Percentiles rank a stretch among this genome's conserved stretches.
Conservation (phyloP, 1,140 invertebrate genomes). For the Lysiphlebus fabarum region DNA sequence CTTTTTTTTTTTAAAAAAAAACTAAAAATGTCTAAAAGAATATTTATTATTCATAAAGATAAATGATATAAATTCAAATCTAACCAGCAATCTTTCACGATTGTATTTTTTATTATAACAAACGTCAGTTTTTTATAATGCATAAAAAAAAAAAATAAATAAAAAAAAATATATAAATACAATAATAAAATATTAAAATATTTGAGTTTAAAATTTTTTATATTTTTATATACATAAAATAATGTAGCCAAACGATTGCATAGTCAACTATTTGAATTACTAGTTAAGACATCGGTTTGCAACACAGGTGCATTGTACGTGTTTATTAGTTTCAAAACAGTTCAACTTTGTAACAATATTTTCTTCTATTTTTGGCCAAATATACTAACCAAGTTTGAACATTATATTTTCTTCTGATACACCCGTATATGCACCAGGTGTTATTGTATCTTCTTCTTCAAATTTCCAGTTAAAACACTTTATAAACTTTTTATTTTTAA, state of each 20-base stretch:
- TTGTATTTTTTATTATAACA: too few species aligned
- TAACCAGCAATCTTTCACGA: too few species aligned
- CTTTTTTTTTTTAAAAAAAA: too few species aligned
- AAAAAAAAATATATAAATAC: too few species aligned
- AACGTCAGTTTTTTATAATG: too few species aligned
- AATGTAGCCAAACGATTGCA: too few species aligned
- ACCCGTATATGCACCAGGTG: constrained; percentile 37
- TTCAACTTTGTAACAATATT: constrained; percentile 29
- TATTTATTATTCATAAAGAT: not conserved
- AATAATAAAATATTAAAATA: too few species aligned
- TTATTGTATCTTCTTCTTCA: constrained; percentile 18
- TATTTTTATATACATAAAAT: too few species aligned
- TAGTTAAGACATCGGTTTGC: constrained; percentile 38
- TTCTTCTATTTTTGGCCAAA: not conserved
- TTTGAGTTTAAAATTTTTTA: too few species aligned
- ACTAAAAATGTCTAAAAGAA: too few species aligned
- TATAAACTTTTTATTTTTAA: too few species aligned
- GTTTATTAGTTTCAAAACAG: constrained; percentile 41
- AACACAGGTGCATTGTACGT: constrained; percentile 42
- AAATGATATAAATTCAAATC: not conserved
- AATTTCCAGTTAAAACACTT: not conserved
- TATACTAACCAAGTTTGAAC: constrained; percentile 32
- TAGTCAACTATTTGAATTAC: constrained; percentile 30
- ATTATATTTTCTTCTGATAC: constrained; percentile 37
- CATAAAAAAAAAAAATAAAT: too few species aligned